Evolutionary conservation across 2,888 invertebrate species (phyloP).

Genomic region (Leptura quadrifasciata): DNA sequence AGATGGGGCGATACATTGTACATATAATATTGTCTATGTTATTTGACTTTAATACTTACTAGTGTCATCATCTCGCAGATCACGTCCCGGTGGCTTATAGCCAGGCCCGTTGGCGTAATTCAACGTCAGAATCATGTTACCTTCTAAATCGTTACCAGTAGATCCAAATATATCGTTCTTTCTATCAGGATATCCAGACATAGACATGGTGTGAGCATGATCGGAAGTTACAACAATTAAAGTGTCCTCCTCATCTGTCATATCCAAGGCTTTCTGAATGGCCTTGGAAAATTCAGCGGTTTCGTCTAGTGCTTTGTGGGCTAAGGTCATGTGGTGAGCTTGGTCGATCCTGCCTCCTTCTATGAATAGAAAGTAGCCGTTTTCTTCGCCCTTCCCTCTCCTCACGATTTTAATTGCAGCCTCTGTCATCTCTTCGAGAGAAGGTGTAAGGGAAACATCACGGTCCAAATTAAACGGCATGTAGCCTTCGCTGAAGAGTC

Average conservation of each 20-base stretch:
- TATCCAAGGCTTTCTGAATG: constrained; percentile 78
- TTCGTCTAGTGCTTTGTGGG: constrained; percentile 84
- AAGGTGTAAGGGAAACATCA: constrained; percentile 78
- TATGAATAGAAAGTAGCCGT: constrained; percentile 88
- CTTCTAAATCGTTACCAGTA: constrained; percentile 8
- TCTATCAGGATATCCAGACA: constrained; percentile 73
- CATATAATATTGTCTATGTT: too few species aligned
- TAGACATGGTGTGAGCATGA: constrained; percentile 84
- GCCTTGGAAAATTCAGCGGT: constrained; percentile 80
- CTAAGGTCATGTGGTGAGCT: constrained; percentile 83
- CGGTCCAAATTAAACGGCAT: constrained; percentile 81
- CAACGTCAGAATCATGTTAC: constrained; percentile 66
- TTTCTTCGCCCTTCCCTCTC: constrained; percentile 71
- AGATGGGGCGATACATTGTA: background rate
- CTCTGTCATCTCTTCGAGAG: constrained; percentile 87
- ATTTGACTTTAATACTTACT: background rate
- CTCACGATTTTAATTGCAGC: constrained; percentile 84
- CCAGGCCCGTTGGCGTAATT: constrained; percentile 87
- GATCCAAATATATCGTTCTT: constrained; percentile 70
- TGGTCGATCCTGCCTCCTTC: constrained; percentile 87
- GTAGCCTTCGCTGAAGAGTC: constrained; percentile 66
- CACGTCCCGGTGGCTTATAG: constrained; percentile 68
- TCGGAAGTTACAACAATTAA: constrained; percentile 87
- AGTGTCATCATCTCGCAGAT: background rate
- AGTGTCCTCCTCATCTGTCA: constrained; percentile 82